These are phyloP conservation scores for Drosophila mauritiana DNA, from an alignment of 1,140 invertebrate species.

Conservation along the genomic window DNA sequence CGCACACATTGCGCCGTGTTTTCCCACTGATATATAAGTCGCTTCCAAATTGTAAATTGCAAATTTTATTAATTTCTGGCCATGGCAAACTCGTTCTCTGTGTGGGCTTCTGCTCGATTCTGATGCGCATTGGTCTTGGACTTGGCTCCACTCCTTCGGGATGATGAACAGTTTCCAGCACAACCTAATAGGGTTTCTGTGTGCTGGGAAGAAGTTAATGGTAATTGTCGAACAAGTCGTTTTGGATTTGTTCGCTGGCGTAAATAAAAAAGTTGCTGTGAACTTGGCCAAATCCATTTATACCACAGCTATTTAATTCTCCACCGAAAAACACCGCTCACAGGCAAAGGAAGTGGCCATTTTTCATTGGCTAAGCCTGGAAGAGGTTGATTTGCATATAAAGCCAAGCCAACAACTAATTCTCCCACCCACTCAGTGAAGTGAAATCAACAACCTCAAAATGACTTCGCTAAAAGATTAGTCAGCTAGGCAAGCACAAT, in stretches of 20 bases:
- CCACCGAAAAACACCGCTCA: background rate
- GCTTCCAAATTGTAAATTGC: constrained; percentile 69
- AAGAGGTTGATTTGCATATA: constrained; percentile 55
- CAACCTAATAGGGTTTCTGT: constrained; percentile 56
- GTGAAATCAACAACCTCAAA: constrained; percentile 25
- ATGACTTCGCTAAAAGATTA: constrained; percentile 52
- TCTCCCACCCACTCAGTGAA: constrained; percentile 10
- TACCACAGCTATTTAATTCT: background rate
- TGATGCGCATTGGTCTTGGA: constrained; percentile 11
- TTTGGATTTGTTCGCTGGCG: no score
- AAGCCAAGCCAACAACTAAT: constrained; percentile 29
- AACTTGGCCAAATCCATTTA: background rate
- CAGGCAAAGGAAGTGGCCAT: constrained; percentile 47
- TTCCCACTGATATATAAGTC: constrained; percentile 57
- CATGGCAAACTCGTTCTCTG: constrained; percentile 57
- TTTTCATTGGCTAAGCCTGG: constrained; percentile 53
- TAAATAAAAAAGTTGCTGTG: background rate
- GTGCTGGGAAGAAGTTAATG: background rate
- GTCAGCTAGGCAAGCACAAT: constrained; percentile 79
- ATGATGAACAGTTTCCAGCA: constrained; percentile 23
- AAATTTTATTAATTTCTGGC: constrained; percentile 74
- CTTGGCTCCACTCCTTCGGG: constrained; percentile 13
- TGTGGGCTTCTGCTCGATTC: constrained; percentile 24
- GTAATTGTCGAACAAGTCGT: background rate
- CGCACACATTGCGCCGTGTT: constrained; percentile 52